Evolutionary conservation across 2,797 vertebrate genomes (phyloP), one percentile per base, ranked within the genome.

Genomic region (Clarias platycephalus): DNA sequence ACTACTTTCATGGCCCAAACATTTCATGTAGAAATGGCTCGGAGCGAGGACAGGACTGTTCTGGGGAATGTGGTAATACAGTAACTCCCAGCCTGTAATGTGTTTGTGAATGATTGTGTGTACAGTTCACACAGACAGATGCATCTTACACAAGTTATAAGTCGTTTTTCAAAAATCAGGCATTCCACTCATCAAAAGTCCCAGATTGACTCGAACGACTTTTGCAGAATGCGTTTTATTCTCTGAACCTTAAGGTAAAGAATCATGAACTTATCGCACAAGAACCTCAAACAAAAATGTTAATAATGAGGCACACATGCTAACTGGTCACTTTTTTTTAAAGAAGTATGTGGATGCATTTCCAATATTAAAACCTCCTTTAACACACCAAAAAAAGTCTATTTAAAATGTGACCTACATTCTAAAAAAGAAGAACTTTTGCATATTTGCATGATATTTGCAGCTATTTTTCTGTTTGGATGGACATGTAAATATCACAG

Each of bases 331-430:
- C 89, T 60, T 80, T 49, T 79, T 49, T 86, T 84, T 80, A 77
- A 63, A 91, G 92, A 93, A 91, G 87, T 88, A 79, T 83, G 72
- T 26, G 12, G 53, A 87, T 81, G 67, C 66, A 77, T 67, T 34
- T 31, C 28, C 5, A 67, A 67, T 40, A 70, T 70, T 70, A 70
- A 71, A 44, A 71, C 24, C 13, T 24, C 37, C 68, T 37, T 22
- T 9, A 22, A 68, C 34, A 26, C 70, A 49, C 24, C 24, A 12
- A 49, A 49, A 49, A 12, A 49, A 49, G 15, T n/a, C 24, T 0
- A n/a, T 49, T 72, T 49, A 49, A 75, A 55, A 75, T 18, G n/a
- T 75, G n/a, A 75, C 44, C 72, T 31, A 31, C 44, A 31, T 75
- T 75, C 16, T 55, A 75, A 24, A 75, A 75, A 75, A 55, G 26